Conservation (phyloP, 2,888 invertebrate species). For the Periphyllus acericola region DNA sequence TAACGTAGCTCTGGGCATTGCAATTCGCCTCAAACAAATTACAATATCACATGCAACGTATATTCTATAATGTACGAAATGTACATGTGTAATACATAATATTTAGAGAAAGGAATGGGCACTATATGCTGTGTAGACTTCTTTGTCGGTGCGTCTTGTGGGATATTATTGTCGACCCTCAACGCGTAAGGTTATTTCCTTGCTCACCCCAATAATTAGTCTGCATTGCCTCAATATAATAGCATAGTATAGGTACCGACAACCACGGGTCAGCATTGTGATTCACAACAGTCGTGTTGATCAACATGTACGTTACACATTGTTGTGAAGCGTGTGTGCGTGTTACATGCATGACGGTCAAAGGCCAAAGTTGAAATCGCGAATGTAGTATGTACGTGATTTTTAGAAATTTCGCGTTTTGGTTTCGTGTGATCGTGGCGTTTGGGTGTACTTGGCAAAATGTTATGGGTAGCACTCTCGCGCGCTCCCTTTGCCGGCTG, state of each 20-base stretch:
- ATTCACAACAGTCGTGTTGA: not conserved
- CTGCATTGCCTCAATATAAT: not conserved
- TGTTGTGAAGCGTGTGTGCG: not conserved
- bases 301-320: not conserved
- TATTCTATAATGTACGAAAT: not conserved
- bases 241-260: not conserved
- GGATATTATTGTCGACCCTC: not conserved
- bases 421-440: not conserved
- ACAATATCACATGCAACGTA: not conserved
- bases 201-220: not conserved
- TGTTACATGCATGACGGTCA: not conserved
- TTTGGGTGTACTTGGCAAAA: not conserved
- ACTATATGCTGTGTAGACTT: not conserved
- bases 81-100: not conserved
- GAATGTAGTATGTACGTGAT: not conserved
- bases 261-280: not conserved
- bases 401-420: not conserved
- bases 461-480: conserved; percentile 9
- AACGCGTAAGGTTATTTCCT: not conserved
- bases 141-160: not conserved
- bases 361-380: not conserved
- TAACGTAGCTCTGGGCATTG: not conserved
- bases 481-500: conserved; percentile 21
- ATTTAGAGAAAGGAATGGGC: not conserved
- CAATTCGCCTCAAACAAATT: not conserved